phyloP scores from a whole-genome alignment of 2,113 vertebrate genomes.

The Prinia subflava region DNA sequence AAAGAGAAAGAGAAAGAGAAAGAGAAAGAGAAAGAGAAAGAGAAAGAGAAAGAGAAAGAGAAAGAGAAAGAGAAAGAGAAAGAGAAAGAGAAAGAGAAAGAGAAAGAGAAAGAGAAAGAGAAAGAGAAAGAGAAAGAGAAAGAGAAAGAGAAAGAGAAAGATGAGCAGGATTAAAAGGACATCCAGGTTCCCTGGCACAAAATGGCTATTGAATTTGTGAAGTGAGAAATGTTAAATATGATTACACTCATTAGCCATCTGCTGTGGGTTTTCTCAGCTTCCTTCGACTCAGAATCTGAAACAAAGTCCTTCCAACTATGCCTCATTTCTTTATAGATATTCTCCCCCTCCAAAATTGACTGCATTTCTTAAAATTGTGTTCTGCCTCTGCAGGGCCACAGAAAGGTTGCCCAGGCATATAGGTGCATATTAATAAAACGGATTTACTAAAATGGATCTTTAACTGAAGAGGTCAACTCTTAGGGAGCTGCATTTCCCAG shows the following conservation, averaged over 20 bases:
- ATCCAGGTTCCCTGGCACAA: background rate
- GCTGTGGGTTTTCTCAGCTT: background rate
- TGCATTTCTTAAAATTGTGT: background rate
- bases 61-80: background rate
- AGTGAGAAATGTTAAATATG: slow-evolving; percentile 8
- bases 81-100: background rate
- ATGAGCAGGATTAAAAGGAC: background rate
- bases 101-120: background rate
- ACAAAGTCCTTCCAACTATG: background rate
- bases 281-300: background rate
- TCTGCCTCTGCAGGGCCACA: background rate
- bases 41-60: background rate
- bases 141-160: background rate
- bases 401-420: background rate
- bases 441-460: background rate
- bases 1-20: background rate
- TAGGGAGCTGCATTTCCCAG: background rate
- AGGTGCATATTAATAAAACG: background rate
- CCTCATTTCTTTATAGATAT: background rate
- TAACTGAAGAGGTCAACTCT: background rate
- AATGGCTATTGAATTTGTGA: background rate
- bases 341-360: background rate
- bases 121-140: background rate
- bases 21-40: background rate
- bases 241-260: background rate